Evolutionary conservation across 2,113 vertebrate genomes (phyloP).

Genomic region (Merops nubicus): DNA sequence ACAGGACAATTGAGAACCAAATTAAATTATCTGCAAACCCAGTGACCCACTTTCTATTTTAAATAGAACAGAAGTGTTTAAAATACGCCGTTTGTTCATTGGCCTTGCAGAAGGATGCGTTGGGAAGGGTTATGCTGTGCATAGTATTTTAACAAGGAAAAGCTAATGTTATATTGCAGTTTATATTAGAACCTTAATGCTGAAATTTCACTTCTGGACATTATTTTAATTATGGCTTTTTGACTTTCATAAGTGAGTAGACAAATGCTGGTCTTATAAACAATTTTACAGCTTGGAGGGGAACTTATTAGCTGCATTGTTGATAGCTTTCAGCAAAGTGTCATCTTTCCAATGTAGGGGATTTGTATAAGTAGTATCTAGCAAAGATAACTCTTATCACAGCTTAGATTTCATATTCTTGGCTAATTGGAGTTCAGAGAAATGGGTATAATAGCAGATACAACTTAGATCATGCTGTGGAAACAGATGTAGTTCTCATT

Average conservation of each 20-base stretch:
- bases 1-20: background rate
- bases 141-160: background rate
- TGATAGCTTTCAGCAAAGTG: background rate
- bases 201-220: constrained; percentile 1
- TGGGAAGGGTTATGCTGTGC: background rate
- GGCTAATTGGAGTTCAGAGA: constrained; percentile 8
- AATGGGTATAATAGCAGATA: background rate
- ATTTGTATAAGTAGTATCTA: background rate
- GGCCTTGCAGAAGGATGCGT: background rate
- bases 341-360: background rate
- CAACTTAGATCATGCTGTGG: constrained; percentile 1
- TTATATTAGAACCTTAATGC: background rate
- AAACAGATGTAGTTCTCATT: background rate
- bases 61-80: background rate
- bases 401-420: background rate
- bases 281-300: background rate
- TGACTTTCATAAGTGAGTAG: constrained; percentile 43
- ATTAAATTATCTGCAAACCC: constrained; percentile 20
- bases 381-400: background rate
- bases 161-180: background rate
- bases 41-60: constrained; percentile 28
- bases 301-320: background rate
- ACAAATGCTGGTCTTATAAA: background rate
- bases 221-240: background rate
- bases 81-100: background rate